Evolutionary conservation across 2,888 invertebrate genomes (phyloP).

Genomic region (Harpalus rufipes): DNA sequence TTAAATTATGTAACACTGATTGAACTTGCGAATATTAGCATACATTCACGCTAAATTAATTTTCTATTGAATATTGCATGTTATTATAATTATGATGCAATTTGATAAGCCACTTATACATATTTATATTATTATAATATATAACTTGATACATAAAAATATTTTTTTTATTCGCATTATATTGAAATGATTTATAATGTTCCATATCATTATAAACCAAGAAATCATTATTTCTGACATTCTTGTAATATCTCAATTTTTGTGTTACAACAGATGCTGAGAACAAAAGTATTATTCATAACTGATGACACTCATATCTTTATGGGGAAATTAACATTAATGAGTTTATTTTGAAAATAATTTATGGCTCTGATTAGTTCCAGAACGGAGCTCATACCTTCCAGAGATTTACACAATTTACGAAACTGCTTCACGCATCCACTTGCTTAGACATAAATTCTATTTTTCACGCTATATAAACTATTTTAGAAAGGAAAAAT

Average conservation of each 20-base stretch:
- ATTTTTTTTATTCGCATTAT: not conserved
- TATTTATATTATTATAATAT: not conserved
- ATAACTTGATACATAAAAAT: not conserved
- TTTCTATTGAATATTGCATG: not conserved
- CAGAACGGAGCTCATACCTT: slow-evolving; percentile 29
- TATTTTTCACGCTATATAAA: not conserved
- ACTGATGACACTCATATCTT: slow-evolving; percentile 17
- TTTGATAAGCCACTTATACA: not conserved
- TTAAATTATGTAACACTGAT: not conserved
- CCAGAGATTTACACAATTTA: slow-evolving; percentile 28
- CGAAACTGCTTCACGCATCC: slow-evolving; percentile 24
- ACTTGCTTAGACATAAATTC: slow-evolving; percentile 4
- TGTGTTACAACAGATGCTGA: not conserved
- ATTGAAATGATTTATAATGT: not conserved
- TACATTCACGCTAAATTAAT: not conserved
- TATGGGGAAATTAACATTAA: slow-evolving; percentile 32
- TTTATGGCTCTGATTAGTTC: slow-evolving; percentile 48
- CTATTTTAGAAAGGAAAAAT: not conserved
- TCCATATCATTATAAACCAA: not conserved
- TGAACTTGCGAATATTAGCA: not conserved
- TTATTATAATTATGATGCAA: not conserved
- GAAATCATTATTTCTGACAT: slow-evolving; percentile 2
- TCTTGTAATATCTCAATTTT: slow-evolving; percentile 10
- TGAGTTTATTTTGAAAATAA: slow-evolving; percentile 39
- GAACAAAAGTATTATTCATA: slow-evolving; percentile 38